Base-by-base conservation (phyloP, 2,797 vertebrate species). In the Takifugu rubripes region DNA sequence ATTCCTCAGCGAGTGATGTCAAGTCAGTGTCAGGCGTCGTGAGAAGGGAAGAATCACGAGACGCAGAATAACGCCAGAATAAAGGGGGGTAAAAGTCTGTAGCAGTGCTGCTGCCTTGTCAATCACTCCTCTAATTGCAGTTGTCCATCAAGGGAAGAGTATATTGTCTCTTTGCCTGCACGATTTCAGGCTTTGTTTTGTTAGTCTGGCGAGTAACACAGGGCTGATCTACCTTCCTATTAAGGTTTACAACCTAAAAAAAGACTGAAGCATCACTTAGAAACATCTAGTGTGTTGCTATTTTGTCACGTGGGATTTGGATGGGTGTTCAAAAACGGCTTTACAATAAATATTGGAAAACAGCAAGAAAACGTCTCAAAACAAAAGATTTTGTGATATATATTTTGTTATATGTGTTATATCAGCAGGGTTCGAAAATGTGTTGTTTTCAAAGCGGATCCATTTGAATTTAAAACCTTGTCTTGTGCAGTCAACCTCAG, bases 101-200 rank as follows among this genome's bases (percentile, higher is more conserved):
- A 52, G 66, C 71, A 36, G 45, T 62, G 54, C 67, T 53, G 59
- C 71, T 51, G 56, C 54, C 68, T 75, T 78, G 71, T 58, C 74
- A 81, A 74, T 85, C 77, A 75, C 58, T 54, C 33, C 45, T 75
- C 54, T 85, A 81, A 87, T 86, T 87, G 81, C 53, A 50, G 62
- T 76, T 24, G 69, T 83, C 77, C 78, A 74, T 78, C 66, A 78
- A 55, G 71, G 66, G 53, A 64, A 82, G 60, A 50, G 26, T 2
- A 47, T 60, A 48, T 44, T 65, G 71, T 60, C 61, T 81, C 52
- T 43, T 66, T 46, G 72, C 56, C 60, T 42, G 5, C 53, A 70
- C 67, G 60, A 78, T 51, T 70, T 75, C 29, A 51, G 27, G 49
- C 26, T 27, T 31, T 51, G 21, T 31, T 11, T 31, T 51, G 16